phyloP scores from a whole-genome alignment of 2,113 vertebrate species.

The Thinocorus orbignyianus region DNA sequence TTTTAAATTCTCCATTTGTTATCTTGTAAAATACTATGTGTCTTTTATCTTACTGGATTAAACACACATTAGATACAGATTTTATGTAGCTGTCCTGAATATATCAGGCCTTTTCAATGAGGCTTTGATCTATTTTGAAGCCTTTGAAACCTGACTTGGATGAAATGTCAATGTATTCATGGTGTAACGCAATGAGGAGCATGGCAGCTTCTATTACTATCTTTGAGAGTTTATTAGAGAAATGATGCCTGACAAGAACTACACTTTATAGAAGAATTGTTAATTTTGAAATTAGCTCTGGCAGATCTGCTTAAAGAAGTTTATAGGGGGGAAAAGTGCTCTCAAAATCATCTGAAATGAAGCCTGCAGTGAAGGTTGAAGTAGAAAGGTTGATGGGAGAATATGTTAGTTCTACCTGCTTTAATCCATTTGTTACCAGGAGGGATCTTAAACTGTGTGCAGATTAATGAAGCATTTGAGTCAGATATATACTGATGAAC shows the following conservation, averaged over 20 bases:
- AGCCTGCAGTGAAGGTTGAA: neutral
- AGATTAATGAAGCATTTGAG: constrained; percentile 43
- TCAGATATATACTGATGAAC: constrained; percentile 10
- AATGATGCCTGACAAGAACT: constrained; percentile 3
- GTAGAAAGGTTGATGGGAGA: neutral
- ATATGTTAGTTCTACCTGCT: constrained; percentile 49
- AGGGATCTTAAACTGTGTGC: neutral
- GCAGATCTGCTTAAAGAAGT: constrained; percentile 9
- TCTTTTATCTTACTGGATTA: constrained; percentile 36
- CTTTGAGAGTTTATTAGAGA: constrained; percentile 31
- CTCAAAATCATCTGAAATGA: constrained; percentile 37
- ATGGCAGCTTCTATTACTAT: neutral
- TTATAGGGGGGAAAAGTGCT: neutral
- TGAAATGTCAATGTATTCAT: constrained; percentile 47
- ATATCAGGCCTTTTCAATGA: neutral
- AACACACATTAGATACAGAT: constrained; percentile 12
- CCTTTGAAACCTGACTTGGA: constrained; percentile 34
- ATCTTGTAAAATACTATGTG: neutral
- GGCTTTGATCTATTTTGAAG: constrained; percentile 41
- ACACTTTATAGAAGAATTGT: neutral
- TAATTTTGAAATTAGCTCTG: constrained; percentile 53
- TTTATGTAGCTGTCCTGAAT: neutral
- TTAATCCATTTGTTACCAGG: constrained; percentile 33
- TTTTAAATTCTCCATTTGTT: constrained; percentile 12
- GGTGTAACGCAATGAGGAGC: neutral